These are phyloP conservation scores for Plectus sambesii DNA, from an alignment of 1,140 invertebrate genomes.

Conservation along the genomic window DNA sequence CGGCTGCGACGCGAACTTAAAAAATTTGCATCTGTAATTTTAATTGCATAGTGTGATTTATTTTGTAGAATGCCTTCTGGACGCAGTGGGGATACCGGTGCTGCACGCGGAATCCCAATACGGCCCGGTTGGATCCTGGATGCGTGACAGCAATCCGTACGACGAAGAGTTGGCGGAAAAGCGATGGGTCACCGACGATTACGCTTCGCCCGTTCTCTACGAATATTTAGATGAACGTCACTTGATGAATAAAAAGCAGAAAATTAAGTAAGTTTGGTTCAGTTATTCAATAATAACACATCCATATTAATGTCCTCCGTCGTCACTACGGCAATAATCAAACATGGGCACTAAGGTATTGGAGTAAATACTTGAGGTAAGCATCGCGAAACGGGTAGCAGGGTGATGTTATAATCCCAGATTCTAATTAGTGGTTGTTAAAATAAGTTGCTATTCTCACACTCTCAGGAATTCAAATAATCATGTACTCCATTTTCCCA, in stretches of 20 bases:
- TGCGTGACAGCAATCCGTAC: conserved; percentile 33
- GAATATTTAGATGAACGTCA: conserved; percentile 42
- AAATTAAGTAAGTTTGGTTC: conserved; percentile 33
- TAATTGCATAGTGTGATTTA: background rate
- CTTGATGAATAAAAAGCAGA: conserved; percentile 44
- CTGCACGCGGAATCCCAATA: conserved; percentile 45
- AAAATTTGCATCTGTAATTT: background rate
- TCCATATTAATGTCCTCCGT: no score
- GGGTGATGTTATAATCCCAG: background rate
- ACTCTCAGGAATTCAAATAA: no score
- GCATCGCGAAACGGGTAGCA: no score
- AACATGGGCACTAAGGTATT: no score
- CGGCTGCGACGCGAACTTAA: background rate
- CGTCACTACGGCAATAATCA: no score
- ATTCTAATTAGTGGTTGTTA: conserved; percentile 2
- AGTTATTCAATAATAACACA: background rate
- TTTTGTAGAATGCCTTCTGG: conserved; percentile 40
- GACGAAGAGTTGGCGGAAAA: conserved; percentile 24
- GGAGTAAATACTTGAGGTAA: no score
- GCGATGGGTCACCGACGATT: conserved; percentile 43
- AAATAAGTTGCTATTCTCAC: no score
- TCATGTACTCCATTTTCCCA: no score
- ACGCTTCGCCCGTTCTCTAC: conserved; percentile 42
- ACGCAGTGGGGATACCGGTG: conserved; percentile 43
- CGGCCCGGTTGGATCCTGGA: conserved; percentile 41